Base-by-base conservation (phyloP, 2,888 invertebrate genomes). In the Phyto melanocephala region DNA sequence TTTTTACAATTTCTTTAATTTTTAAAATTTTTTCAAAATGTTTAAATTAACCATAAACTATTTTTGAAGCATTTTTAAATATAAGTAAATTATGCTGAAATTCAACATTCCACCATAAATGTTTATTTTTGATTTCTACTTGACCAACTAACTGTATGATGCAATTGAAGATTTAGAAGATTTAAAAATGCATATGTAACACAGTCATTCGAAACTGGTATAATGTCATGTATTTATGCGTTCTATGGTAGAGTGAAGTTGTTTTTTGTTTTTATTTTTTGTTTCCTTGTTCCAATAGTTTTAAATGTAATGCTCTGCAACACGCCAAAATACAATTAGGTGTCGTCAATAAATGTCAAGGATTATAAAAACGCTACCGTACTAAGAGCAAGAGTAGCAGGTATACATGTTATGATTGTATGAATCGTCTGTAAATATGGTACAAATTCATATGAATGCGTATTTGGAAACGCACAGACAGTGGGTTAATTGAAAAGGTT, bases 301-400 rank as follows among this genome's bases (percentile, higher is more conserved):
- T 80, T 86, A 86, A 86, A 85, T 77, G 86, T 84, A 56, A 62
- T 60, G 67, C 60, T 45, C 45, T 86, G 87, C 86, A 85, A 86
- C 87, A 88, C 85, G 85, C 85, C 20, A 80, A 62, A 72, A 86
- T 85, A 86, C 86, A 87, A 87, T 72, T 81, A 52, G 54, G 54
- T 81, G 80, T 47, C 65, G 58, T 71, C 76, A 40, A 54, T 71
- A 68, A 52, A 54, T 75, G 54, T 60, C 52, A 37, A 20, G 70
- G 45, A 62, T 63, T 42, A 28, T 40, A 50, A 28, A 40, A 68
- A 6, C 42, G 22, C 11, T 20, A 1, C 8, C 8, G 2, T 8
- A 6, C 28, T 5, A 28, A 28, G 28, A 5, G 28, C 28, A 28
- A 6, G 28, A 28, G 6, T 3, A 28, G 28, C 4, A 28, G 6